These are phyloP conservation scores for Anorthoa munda DNA, from an alignment of 2,888 invertebrate species.

Conservation along the genomic window DNA sequence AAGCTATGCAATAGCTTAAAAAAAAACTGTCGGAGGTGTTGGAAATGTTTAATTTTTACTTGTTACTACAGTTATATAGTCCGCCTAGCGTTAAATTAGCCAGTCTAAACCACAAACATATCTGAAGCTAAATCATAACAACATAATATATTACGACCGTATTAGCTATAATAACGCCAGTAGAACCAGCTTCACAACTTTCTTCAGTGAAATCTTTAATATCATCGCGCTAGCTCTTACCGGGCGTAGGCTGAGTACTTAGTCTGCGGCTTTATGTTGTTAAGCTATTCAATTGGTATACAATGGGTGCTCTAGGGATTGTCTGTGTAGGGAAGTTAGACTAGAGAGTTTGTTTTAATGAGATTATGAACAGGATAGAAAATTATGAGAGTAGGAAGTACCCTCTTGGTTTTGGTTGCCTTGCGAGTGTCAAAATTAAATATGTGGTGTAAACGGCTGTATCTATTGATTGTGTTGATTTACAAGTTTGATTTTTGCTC, in stretches of 20 bases:
- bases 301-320: slow-evolving; percentile 19
- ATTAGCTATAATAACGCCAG: slow-evolving; percentile 37
- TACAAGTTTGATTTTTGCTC: too few relatives aligned
- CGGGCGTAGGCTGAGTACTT: slow-evolving; percentile 24
- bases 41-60: too few relatives aligned
- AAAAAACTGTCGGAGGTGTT: too few relatives aligned
- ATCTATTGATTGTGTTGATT: too few relatives aligned
- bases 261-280: slow-evolving; percentile 3
- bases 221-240: slow-evolving; percentile 41
- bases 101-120: slow-evolving; percentile 19
- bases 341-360: not conserved
- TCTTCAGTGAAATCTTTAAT: slow-evolving; percentile 61
- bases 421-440: too few relatives aligned
- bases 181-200: slow-evolving; percentile 45
- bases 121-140: slow-evolving; percentile 37
- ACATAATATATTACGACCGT: slow-evolving; percentile 24
- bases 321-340: slow-evolving; percentile 11
- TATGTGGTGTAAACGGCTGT: too few relatives aligned
- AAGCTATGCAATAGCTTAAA: too few relatives aligned
- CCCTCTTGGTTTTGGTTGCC: too few relatives aligned
- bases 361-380: too few relatives aligned
- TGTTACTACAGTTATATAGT: too few relatives aligned
- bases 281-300: slow-evolving; percentile 42
- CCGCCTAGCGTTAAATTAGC: not conserved
- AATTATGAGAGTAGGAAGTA: too few relatives aligned